Evolutionary conservation across 2,888 invertebrate species (phyloP).

Genomic region (Rapana venosa): DNA sequence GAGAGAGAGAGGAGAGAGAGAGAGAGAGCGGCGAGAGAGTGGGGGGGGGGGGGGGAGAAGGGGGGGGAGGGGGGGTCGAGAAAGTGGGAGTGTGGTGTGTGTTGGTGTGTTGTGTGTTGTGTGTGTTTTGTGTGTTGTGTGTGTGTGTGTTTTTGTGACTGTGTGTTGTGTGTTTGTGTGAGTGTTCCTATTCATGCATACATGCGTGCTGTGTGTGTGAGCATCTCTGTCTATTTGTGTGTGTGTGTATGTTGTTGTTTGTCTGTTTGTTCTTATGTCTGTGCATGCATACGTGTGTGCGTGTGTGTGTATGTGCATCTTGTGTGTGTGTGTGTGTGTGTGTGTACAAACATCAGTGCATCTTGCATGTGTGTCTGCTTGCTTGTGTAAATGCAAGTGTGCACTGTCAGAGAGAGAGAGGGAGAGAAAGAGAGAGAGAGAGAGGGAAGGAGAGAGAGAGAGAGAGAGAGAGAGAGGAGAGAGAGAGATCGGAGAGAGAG

Average conservation of each 20-base stretch:
- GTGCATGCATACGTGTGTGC: background rate
- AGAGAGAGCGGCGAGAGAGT: too few relatives aligned
- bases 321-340: background rate
- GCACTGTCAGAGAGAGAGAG: too few relatives aligned
- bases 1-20: too few relatives aligned
- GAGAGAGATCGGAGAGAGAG: too few relatives aligned
- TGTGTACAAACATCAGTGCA: background rate
- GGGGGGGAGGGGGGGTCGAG: background rate
- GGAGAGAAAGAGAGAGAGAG: too few relatives aligned
- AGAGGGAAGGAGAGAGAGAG: too few relatives aligned
- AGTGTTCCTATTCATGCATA: too few relatives aligned
- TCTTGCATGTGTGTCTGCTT: background rate
- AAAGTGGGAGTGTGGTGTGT: too few relatives aligned
- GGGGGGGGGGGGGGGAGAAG: background rate
- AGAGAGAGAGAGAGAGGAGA: too few relatives aligned
- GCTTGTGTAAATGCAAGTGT: background rate
- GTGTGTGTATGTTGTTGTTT: background rate
- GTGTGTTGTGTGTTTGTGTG: background rate
- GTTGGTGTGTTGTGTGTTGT: too few relatives aligned
- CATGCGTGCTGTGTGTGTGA: too few relatives aligned
- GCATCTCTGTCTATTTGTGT: background rate
- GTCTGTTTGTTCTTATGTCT: background rate
- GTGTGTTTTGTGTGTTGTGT: background rate
- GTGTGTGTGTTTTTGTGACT: background rate
- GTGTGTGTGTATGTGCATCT: background rate